Evolutionary conservation across 2,888 invertebrate species (phyloP), one percentile per base, ranked within the genome.

Genomic region (Arctia plantaginis): DNA sequence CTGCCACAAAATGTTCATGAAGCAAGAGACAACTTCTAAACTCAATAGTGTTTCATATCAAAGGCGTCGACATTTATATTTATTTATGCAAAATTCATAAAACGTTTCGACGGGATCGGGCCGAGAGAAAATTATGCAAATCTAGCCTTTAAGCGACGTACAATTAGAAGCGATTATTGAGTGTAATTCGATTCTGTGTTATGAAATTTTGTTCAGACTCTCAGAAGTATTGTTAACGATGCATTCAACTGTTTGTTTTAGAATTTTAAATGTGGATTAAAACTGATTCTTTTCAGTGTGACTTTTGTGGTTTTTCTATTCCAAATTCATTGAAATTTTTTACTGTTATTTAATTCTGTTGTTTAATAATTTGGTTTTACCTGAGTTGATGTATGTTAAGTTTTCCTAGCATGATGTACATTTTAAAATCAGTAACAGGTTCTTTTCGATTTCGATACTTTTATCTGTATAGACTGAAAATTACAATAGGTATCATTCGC

Each of bases 111-210:
- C 73, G 88, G 87, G 92, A 90, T 82, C 84, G 86, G 82, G 77
- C 85, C 85, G 87, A 84, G 89, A 84, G 87, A 88, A 90, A 93
- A 93, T 94, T 94, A 95, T 94, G 93, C 91, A 94, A 94, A 95
- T 94, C 74, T 87, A 88, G 90, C 91, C 93, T 92, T 93, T 94
- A 91, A 87, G 88, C 86, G 73, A 75, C 77, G 87, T 88, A 91
- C 93, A 94, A 94, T 94, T 94, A 94, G 89, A 92, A 91, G 88
- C 90, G 91, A 94, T 94, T 94, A 94, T 93, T 85, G 90, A 82
- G 78, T 86, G 82, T 86, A 93, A 93, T 90, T 89, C 82, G 90
- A 90, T 93, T 91, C 85, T 82, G 79, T 77, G 89, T 85, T 89
- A 88, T 88, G 75, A 85, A 88, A 91, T 90, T 90, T 86, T 88